Percentiles rank a stretch among this genome's conserved stretches.
Evolutionary conservation across 2,113 vertebrate genomes (phyloP).

Genomic region (Pteronura brasiliensis): DNA sequence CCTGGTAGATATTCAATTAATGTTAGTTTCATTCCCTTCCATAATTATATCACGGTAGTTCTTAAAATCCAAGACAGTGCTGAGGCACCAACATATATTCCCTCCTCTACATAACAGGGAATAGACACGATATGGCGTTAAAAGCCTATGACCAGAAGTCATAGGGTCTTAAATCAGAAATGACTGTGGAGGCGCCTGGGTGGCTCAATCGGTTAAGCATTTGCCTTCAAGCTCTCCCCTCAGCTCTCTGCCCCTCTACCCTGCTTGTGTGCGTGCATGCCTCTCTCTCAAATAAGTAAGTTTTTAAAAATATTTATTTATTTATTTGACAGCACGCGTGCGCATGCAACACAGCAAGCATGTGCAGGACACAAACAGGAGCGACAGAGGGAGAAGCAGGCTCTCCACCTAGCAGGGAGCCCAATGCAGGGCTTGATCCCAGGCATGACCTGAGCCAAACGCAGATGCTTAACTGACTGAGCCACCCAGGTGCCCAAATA

Average conservation of each 20-base stretch:
- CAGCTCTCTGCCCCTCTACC: neutral
- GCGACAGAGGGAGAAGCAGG: too few relatives aligned
- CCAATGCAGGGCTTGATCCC: too few relatives aligned
- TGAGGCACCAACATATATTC: neutral
- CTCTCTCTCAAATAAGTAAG: neutral
- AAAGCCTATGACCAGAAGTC: neutral
- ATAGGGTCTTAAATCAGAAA: neutral
- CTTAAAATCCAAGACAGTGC: neutral
- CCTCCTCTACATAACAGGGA: neutral
- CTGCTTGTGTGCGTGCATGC: neutral
- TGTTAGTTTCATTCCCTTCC: neutral
- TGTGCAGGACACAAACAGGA: neutral
- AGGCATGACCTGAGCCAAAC: too few relatives aligned
- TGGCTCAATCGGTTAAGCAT: neutral
- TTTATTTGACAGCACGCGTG: too few relatives aligned
- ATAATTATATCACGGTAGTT: neutral
- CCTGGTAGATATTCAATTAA: neutral
- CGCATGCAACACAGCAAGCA: neutral
- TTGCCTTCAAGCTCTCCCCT: neutral
- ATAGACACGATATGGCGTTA: accelerated
- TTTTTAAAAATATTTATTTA: neutral
- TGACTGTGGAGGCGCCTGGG: neutral
- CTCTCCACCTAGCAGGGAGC: neutral
- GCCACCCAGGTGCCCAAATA: neutral
- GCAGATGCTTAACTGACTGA: too few relatives aligned